Evolutionary conservation across 2,113 vertebrate genomes (phyloP).

Genomic region (Sakesphorus luctuosus): DNA sequence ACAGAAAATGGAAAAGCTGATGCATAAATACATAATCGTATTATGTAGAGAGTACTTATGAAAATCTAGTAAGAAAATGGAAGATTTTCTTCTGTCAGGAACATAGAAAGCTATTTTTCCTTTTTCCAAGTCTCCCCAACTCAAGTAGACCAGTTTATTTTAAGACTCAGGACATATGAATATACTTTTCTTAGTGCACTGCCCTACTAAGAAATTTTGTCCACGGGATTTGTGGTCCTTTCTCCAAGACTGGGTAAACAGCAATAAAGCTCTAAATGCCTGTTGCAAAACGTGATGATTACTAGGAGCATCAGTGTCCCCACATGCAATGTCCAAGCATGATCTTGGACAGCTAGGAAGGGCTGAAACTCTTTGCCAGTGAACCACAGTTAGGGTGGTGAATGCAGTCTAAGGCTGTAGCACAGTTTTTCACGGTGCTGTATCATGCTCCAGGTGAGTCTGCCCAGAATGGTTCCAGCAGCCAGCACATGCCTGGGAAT

Average conservation of each 20-base stretch:
- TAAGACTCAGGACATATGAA: background rate
- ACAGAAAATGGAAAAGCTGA: background rate
- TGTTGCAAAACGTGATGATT: background rate
- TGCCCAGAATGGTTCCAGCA: background rate
- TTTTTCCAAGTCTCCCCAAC: background rate
- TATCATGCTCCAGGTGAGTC: rapidly evolving
- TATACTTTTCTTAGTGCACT: background rate
- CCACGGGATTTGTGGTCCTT: background rate
- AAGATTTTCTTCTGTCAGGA: background rate
- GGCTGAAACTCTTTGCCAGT: background rate
- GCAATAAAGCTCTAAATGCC: background rate
- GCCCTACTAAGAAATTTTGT: background rate
- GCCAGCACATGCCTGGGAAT: background rate
- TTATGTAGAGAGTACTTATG: background rate
- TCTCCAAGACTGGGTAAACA: background rate
- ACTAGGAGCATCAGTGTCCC: background rate
- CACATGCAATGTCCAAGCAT: background rate
- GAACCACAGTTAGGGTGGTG: background rate
- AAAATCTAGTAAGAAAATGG: background rate
- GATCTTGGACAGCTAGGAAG: background rate
- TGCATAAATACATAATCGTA: background rate
- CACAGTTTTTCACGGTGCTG: background rate
- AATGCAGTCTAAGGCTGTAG: background rate
- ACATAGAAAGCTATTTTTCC: background rate
- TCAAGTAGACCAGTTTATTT: background rate